Evolutionary conservation across 1,140 invertebrate genomes (phyloP).

Genomic region (Hyles euphorbiae): DNA sequence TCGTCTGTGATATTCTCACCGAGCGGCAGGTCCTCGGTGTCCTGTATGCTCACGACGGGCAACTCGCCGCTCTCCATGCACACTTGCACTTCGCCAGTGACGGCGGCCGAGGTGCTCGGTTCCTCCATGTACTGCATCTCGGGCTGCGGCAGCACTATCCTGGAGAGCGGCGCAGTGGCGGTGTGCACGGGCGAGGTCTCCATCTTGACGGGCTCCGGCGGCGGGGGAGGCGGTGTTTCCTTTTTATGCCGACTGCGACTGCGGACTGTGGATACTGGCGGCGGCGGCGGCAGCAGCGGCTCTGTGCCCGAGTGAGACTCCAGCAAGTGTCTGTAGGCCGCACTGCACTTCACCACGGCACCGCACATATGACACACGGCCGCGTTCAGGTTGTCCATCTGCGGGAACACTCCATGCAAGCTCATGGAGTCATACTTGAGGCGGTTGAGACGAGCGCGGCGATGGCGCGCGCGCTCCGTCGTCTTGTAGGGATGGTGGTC

Average conservation of each 20-base stretch:
- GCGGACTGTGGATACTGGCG: slow-evolving; percentile 55
- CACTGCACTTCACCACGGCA: slow-evolving; percentile 79
- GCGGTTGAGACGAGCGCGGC: slow-evolving; percentile 59
- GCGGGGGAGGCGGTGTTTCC: slow-evolving; percentile 41
- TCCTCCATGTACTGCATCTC: slow-evolving; percentile 68
- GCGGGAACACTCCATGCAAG: slow-evolving; percentile 79
- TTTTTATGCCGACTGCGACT: slow-evolving; percentile 63
- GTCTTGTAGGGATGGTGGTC: slow-evolving; percentile 48
- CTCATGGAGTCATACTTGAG: slow-evolving; percentile 69
- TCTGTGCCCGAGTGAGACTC: slow-evolving; percentile 54
- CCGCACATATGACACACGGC: slow-evolving; percentile 81
- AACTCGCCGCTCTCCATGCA: slow-evolving; percentile 65
- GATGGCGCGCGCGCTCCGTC: slow-evolving; percentile 36
- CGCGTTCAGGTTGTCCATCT: slow-evolving; percentile 78
- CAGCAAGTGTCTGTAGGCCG: slow-evolving; percentile 76
- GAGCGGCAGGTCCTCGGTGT: slow-evolving; percentile 62
- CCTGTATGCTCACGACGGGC: slow-evolving; percentile 71
- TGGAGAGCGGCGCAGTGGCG: slow-evolving; percentile 50
- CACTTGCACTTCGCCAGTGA: slow-evolving; percentile 59
- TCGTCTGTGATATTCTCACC: slow-evolving; percentile 69
- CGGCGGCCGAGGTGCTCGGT: slow-evolving; percentile 50
- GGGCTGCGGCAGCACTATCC: slow-evolving; percentile 57
- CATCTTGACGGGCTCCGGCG: slow-evolving; percentile 50
- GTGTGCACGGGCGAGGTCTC: slow-evolving; percentile 55
- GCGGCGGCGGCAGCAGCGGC: slow-evolving; percentile 55